Evolutionary conservation across 1,140 invertebrate genomes (phyloP).

Genomic region (Drosophila persimilis): DNA sequence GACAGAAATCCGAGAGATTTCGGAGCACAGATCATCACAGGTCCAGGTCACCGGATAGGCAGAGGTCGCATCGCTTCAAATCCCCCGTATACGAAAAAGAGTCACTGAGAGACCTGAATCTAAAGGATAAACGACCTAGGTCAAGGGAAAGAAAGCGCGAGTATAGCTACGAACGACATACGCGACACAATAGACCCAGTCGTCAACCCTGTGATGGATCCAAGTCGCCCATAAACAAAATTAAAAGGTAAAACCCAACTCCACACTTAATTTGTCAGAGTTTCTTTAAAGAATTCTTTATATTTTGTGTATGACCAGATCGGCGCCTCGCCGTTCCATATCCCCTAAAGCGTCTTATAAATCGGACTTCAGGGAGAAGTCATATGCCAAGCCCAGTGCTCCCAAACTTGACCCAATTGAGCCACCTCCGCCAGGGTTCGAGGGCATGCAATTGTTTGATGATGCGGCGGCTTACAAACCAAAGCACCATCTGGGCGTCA

Average conservation of each 20-base stretch:
- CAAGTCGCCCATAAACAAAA: conserved; percentile 71
- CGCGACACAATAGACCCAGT: conserved; percentile 29
- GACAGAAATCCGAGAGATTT: conserved; percentile 86
- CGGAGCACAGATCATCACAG: conserved; percentile 63
- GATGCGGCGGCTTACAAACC: conserved; percentile 39
- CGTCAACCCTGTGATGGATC: conserved; percentile 59
- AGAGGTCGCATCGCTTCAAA: conserved; percentile 55
- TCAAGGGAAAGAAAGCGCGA: conserved; percentile 72
- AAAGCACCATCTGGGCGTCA: conserved; percentile 15
- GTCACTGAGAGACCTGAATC: conserved; percentile 39
- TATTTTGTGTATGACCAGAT: conserved; percentile 31
- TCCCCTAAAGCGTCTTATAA: conserved; percentile 57
- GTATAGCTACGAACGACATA: conserved; percentile 57
- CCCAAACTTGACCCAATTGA: conserved; percentile 50
- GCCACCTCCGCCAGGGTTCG: conserved; percentile 66
- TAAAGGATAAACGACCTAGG: conserved; percentile 58
- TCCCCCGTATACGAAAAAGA: conserved; percentile 62
- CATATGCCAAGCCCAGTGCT: conserved; percentile 23
- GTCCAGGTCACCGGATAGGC: conserved; percentile 69
- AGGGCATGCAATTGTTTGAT: conserved; percentile 50
- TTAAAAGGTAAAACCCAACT: conserved; percentile 47
- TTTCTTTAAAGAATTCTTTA: not conserved
- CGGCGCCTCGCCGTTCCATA: conserved; percentile 54
- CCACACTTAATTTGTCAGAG: not conserved
- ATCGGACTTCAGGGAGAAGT: conserved; percentile 43